Base-by-base conservation (phyloP, 2,888 invertebrate genomes). In the Ophraella communa region DNA sequence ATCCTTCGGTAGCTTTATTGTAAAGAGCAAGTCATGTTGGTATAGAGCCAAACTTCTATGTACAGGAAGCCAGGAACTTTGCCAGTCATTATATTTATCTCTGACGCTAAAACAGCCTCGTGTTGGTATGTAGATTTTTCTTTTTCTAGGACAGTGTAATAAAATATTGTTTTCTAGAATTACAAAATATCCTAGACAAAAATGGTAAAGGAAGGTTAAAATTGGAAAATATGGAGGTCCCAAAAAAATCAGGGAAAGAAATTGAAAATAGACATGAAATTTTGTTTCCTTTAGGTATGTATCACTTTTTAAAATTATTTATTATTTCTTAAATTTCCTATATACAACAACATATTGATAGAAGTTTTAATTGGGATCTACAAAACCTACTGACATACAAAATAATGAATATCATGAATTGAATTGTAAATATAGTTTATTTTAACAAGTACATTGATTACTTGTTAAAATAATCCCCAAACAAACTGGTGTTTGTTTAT, bases 1-100 rank as follows among this genome's bases (percentile, higher is more conserved):
- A 24, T 24, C 24, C 24, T 4, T 24, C 4, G 24, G 24, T 24
- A 7, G 24, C 24, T 24, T 4, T 24, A 24, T 24, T 24, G 24
- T 24, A 24, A 24, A 24, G 24, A 24, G 24, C 24, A 24, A 24
- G 24, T 45, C 45, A 21, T 10, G 45, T 45, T 45, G 45, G 45
- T 45, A 45, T 45, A 18, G 45, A 45, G 45, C 45, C 45, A 45
- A 45, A 17, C 45, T 45, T 21, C 20, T 45, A 45, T 45, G 45
- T 45, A 7, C 18, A 45, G 45, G 45, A 45, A 45, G 45, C 17
- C 45, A 45, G 18, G 17, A 45, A 7, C 45, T 45, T 7, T 45
- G 45, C 18, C 45, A 45, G 17, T 45, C 18, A 10, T 45, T 45
- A 45, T 45, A 45, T 45, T 45, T 45, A 17, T 45, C 45, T 17